These are phyloP conservation scores for Artibeus lituratus DNA, from an alignment of 2,797 vertebrate genomes.

Conservation along the genomic window DNA sequence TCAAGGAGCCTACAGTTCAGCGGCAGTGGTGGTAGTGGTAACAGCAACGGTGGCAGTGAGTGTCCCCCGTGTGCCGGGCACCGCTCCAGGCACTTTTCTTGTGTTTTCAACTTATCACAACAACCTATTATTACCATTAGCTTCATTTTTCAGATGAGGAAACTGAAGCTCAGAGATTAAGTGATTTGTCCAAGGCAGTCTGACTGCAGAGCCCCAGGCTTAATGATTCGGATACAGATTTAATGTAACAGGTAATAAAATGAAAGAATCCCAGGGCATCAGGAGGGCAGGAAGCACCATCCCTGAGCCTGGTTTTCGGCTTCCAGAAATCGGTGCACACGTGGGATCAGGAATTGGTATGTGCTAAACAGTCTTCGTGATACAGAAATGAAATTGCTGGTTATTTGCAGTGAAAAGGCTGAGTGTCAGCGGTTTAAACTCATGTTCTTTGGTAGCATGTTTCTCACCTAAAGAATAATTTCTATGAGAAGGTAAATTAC, in stretches of 20 bases:
- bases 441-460: background rate
- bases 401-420: background rate
- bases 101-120: background rate
- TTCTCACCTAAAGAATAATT: background rate
- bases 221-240: background rate
- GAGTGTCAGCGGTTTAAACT: background rate
- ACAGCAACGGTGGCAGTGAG: background rate
- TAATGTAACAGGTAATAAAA: background rate
- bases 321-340: background rate
- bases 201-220: background rate
- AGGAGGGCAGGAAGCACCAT: background rate
- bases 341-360: background rate
- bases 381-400: background rate
- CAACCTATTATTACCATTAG: background rate
- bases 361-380: background rate
- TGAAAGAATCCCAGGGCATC: background rate
- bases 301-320: background rate
- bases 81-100: background rate
- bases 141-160: slow-evolving; percentile 5
- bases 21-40: background rate
- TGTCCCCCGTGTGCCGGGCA: background rate
- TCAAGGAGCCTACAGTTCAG: background rate
- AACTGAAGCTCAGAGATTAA: background rate
- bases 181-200: background rate
- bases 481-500: background rate